phyloP scores from a whole-genome alignment of 1,140 invertebrate genomes.

The Lysiphlebus fabarum region DNA sequence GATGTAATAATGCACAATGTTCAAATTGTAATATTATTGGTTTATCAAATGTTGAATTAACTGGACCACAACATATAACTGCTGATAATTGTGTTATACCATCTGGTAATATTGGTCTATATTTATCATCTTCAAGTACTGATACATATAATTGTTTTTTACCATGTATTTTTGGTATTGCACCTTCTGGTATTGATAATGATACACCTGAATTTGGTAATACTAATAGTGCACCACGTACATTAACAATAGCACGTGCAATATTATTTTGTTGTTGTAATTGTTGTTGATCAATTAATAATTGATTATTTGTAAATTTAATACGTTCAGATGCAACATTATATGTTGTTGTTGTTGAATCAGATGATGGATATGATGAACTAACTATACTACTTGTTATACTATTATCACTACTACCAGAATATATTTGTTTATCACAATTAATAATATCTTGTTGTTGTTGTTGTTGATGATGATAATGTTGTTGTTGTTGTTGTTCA shows the following conservation, averaged over 20 bases:
- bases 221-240: slow-evolving; percentile 75
- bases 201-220: slow-evolving; percentile 82
- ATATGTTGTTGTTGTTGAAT: slow-evolving; percentile 59
- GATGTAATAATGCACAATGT: slow-evolving; percentile 83
- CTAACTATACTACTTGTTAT: slow-evolving; percentile 58
- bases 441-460: slow-evolving; percentile 59
- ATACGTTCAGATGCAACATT: slow-evolving; percentile 67
- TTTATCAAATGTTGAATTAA: slow-evolving; percentile 77
- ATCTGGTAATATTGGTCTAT: slow-evolving; percentile 77
- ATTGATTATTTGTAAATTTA: slow-evolving; percentile 54
- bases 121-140: slow-evolving; percentile 87
- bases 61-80: slow-evolving; percentile 83
- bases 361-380: slow-evolving; percentile 60
- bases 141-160: slow-evolving; percentile 83
- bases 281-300: slow-evolving; percentile 43
- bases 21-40: slow-evolving; percentile 89
- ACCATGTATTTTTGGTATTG: slow-evolving; percentile 67
- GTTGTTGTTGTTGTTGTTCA: no score
- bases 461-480: no score
- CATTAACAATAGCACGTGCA: slow-evolving; percentile 63
- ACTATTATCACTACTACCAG: slow-evolving; percentile 67
- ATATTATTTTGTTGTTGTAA: slow-evolving; percentile 40
- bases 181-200: slow-evolving; percentile 83
- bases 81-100: slow-evolving; percentile 87
- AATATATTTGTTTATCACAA: slow-evolving; percentile 66